Percentiles rank a stretch among this genome's conserved stretches.
These are phyloP conservation scores for Trichogramma evanescens DNA, from an alignment of 2,888 invertebrate genomes.

Conservation along the genomic window DNA sequence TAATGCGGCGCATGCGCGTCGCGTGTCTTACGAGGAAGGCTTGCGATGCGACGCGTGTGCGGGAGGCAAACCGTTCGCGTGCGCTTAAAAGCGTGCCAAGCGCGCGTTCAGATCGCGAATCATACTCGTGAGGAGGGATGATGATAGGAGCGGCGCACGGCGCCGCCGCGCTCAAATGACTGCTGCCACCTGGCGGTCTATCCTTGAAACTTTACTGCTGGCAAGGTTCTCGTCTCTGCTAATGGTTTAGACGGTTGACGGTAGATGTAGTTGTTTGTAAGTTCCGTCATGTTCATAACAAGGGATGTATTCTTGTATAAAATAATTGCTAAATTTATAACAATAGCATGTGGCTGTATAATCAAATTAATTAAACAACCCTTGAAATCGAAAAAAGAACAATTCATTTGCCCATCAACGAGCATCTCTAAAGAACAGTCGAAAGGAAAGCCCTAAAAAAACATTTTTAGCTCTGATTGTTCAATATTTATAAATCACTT, in stretches of 20 bases:
- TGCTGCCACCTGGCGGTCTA: constrained; percentile 14
- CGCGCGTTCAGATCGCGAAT: constrained; percentile 41
- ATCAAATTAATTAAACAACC: too few relatives aligned
- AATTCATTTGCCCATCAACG: too few relatives aligned
- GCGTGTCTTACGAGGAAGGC: not conserved
- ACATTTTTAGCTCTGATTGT: too few relatives aligned
- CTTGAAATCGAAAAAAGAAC: too few relatives aligned
- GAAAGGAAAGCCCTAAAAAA: too few relatives aligned
- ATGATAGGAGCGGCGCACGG: not conserved
- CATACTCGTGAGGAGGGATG: constrained; percentile 5
- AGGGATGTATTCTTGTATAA: too few relatives aligned
- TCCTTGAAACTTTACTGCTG: not conserved
- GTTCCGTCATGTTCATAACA: too few relatives aligned
- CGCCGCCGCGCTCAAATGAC: constrained; percentile 1
- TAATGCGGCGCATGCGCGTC: not conserved
- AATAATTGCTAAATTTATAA: too few relatives aligned
- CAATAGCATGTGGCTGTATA: too few relatives aligned
- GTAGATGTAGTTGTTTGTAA: too few relatives aligned
- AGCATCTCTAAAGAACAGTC: too few relatives aligned
- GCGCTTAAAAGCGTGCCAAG: constrained; percentile 39
- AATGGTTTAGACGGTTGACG: not conserved
- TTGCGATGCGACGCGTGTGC: constrained; percentile 21
- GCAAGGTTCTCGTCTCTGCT: constrained; percentile 3
- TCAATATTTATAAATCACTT: too few relatives aligned
- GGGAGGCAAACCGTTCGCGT: constrained; percentile 27